These are phyloP conservation scores for Mactromeris polynyma DNA, from an alignment of 2,888 invertebrate species.

Conservation along the genomic window DNA sequence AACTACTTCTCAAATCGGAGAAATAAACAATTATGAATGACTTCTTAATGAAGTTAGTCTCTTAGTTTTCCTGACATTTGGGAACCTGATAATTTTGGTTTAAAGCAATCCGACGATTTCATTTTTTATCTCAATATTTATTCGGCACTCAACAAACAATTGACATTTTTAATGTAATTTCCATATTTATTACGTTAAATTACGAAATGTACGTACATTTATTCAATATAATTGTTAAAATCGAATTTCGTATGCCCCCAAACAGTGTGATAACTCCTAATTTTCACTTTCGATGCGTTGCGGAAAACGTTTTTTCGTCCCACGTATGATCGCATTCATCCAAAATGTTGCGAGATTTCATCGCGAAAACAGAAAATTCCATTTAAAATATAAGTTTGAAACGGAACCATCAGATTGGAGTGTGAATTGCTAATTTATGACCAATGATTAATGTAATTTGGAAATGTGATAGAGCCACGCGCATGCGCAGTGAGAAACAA, in stretches of 20 bases:
- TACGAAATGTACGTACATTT: not conserved
- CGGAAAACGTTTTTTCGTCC: not conserved
- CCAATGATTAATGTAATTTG: not conserved
- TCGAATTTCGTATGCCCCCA: not conserved
- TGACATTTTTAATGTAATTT: not conserved
- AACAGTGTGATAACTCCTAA: not conserved
- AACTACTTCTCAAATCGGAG: not conserved
- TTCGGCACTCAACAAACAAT: too few species aligned
- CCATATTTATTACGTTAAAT: not conserved
- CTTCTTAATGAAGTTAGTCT: not conserved
- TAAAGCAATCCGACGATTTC: too few species aligned
- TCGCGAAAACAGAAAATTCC: not conserved
- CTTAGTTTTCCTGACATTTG: not conserved
- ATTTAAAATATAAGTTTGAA: constrained; percentile 1
- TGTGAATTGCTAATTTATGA: not conserved
- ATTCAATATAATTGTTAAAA: not conserved
- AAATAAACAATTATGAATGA: not conserved
- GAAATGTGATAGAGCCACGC: not conserved
- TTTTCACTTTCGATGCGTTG: not conserved
- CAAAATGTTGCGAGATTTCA: not conserved
- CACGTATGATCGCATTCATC: not conserved
- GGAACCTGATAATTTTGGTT: not conserved
- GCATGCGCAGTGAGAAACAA: not conserved
- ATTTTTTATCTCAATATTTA: too few species aligned
- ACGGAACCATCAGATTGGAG: not conserved